A percentile compares a stretch with the other conserved stretches of the same genome.
Evolutionary conservation across 2,888 invertebrate species (phyloP).

Genomic region (Nudaria mundana): DNA sequence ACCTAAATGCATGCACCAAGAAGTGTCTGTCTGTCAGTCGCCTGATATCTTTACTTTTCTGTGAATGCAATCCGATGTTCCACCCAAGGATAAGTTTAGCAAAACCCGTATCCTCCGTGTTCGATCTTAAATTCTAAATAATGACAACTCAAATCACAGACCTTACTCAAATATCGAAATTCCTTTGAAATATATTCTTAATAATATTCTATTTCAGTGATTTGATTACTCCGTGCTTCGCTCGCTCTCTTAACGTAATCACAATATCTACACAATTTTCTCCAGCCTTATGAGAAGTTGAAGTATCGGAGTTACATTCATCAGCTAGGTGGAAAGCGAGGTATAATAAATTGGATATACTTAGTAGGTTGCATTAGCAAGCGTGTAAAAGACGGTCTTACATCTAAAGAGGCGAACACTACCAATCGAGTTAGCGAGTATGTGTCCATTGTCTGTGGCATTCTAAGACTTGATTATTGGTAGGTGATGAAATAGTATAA

Average conservation of each 20-base stretch:
- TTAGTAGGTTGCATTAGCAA: slow-evolving; percentile 34
- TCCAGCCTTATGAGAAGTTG: neutral
- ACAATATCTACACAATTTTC: slow-evolving; percentile 1
- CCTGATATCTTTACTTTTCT: no score
- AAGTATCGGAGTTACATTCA: slow-evolving; percentile 2
- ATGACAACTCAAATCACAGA: no score
- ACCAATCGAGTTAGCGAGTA: slow-evolving; percentile 53
- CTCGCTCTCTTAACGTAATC: slow-evolving; percentile 1
- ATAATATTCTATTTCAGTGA: neutral
- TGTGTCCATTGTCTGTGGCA: slow-evolving; percentile 37
- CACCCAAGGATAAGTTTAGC: no score
- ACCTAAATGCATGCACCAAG: no score
- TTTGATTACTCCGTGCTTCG: neutral
- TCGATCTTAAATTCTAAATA: no score
- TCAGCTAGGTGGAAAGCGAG: slow-evolving; percentile 9
- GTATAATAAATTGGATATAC: slow-evolving; percentile 31
- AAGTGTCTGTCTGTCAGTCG: no score
- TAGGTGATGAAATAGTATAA: no score
- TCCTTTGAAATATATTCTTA: no score
- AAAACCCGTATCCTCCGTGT: no score
- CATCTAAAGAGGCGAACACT: slow-evolving; percentile 58
- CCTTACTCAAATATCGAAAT: neutral
- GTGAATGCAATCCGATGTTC: no score
- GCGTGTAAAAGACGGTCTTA: slow-evolving; percentile 46
- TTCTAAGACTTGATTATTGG: no score